Evolutionary conservation across 35 echinoderm and acorn worm species (phyloP).

Genomic region (Nesometra sesokonis): DNA sequence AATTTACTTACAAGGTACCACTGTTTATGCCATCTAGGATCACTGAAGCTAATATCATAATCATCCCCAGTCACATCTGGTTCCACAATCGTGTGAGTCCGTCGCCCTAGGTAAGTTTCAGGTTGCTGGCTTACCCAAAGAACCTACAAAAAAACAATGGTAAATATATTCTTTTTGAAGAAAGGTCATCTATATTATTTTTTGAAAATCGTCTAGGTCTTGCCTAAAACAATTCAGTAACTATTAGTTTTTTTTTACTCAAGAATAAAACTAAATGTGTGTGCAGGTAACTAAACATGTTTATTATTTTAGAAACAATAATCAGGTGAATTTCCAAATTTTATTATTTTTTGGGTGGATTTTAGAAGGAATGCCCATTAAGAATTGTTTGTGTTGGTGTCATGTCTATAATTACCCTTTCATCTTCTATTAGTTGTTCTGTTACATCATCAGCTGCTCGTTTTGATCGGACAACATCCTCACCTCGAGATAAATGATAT

Average conservation of each 20-base stretch:
- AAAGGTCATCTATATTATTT: too few species aligned
- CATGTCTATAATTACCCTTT: background rate
- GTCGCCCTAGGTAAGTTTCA: slow-evolving; percentile 12
- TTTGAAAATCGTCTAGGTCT: too few species aligned
- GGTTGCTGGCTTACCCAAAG: slow-evolving; percentile 52
- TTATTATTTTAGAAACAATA: too few species aligned
- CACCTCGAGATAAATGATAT: slow-evolving; percentile 8
- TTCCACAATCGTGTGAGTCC: slow-evolving; percentile 11
- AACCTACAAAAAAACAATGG: slow-evolving; percentile 17
- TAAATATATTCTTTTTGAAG: too few species aligned
- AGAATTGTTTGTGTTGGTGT: background rate
- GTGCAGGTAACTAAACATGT: too few species aligned
- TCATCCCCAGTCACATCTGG: slow-evolving; percentile 66
- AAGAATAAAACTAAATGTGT: too few species aligned
- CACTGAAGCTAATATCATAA: slow-evolving; percentile 48
- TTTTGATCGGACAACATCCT: background rate
- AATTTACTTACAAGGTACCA: slow-evolving; percentile 84
- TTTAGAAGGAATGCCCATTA: too few species aligned
- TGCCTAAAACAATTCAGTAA: too few species aligned
- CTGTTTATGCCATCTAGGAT: slow-evolving; percentile 55
- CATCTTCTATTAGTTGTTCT: background rate
- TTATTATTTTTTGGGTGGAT: too few species aligned
- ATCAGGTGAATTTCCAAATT: too few species aligned
- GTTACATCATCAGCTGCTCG: background rate
- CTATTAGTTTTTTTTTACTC: too few species aligned